These are phyloP conservation scores for Pristionchus entomophagus DNA, from an alignment of 2,888 invertebrate genomes.

Conservation along the genomic window DNA sequence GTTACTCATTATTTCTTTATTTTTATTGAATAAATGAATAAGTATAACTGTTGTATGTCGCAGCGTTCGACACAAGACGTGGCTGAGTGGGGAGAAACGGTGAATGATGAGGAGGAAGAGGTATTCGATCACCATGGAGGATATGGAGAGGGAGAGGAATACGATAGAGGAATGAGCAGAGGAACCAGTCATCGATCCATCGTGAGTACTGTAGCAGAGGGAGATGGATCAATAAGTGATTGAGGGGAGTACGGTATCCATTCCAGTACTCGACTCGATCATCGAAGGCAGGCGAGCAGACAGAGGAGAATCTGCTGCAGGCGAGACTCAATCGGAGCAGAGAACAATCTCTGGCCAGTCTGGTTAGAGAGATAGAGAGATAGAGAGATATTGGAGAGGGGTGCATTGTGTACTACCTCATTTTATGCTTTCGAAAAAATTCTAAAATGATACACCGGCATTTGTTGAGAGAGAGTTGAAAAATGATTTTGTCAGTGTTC, in stretches of 20 bases:
- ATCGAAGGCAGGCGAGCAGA: conserved; percentile 40
- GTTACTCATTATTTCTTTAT: neutral
- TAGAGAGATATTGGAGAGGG: neutral
- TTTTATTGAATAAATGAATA: neutral
- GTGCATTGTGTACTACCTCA: neutral
- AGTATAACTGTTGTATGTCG: neutral
- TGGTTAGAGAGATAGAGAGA: neutral
- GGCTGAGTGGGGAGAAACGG: conserved; percentile 38
- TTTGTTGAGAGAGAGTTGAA: too few relatives aligned
- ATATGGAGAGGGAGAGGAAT: conserved; percentile 17
- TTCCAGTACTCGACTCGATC: conserved; percentile 46
- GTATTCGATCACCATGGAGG: neutral
- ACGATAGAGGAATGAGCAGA: conserved; percentile 31
- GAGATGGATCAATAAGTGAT: too few relatives aligned
- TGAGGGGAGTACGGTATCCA: neutral
- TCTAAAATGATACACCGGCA: too few relatives aligned
- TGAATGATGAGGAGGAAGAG: conserved; percentile 10
- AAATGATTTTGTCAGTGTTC: too few relatives aligned
- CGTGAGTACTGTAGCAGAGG: neutral
- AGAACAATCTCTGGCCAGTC: neutral
- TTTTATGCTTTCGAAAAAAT: too few relatives aligned
- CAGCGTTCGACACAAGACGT: conserved; percentile 10
- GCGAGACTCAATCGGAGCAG: conserved; percentile 28
- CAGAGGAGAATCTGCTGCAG: conserved; percentile 47
- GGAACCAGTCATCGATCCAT: conserved; percentile 28